A percentile compares a stretch with the other conserved stretches of the same genome.
Evolutionary conservation across 2,888 invertebrate genomes (phyloP).

Genomic region (Drosophila diplacantha): DNA sequence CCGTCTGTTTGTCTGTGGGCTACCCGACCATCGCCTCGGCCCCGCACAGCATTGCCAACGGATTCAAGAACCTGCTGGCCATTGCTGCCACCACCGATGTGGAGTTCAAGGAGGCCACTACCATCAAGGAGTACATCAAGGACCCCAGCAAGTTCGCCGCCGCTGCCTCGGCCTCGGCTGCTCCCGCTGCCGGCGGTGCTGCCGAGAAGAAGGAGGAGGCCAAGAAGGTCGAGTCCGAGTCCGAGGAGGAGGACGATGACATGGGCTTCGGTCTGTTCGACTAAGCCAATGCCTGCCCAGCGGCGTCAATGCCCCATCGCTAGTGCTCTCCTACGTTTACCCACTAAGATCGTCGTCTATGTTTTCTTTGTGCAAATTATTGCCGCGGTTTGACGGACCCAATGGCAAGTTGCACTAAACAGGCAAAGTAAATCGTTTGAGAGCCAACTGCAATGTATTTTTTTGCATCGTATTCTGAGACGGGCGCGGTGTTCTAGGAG

Average conservation of each 20-base stretch:
- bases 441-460: constrained; percentile 18
- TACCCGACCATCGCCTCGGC: constrained; percentile 98
- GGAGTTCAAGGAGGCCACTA: constrained; percentile 94
- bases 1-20: constrained; percentile 93
- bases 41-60: constrained; percentile 98
- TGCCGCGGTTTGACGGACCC: constrained; percentile 77
- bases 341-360: constrained; percentile 22
- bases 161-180: constrained; percentile 81
- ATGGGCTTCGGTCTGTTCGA: constrained; percentile 98
- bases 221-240: constrained; percentile 88
- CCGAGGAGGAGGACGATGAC: constrained; percentile 91
- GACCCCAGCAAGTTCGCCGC: constrained; percentile 97
- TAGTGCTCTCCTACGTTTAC: constrained; percentile 48
- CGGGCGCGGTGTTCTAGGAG: neutral
- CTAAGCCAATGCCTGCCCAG: constrained; percentile 78
- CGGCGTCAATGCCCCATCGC: constrained; percentile 14
- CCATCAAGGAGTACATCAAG: constrained; percentile 95
- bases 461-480: constrained; percentile 11
- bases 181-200: constrained; percentile 81
- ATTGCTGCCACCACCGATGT: constrained; percentile 97
- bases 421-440: constrained; percentile 48
- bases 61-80: constrained; percentile 98
- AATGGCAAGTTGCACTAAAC: constrained; percentile 74
- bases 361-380: constrained; percentile 67
- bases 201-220: constrained; percentile 85